Evolutionary conservation across 2,888 invertebrate genomes (phyloP), one percentile per base, ranked within the genome.

Genomic region (Xestia rhomboidea): DNA sequence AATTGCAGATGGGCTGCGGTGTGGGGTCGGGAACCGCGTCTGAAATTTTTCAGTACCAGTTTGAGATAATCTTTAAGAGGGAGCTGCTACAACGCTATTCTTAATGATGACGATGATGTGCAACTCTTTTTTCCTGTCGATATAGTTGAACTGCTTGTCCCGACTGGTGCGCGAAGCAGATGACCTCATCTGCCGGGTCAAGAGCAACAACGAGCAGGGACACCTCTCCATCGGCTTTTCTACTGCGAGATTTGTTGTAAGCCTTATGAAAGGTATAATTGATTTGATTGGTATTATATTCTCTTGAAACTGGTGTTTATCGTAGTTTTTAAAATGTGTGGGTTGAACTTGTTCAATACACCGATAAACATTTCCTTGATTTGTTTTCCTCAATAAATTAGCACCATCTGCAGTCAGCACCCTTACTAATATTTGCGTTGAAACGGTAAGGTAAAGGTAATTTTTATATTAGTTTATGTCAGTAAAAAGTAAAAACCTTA

Each of bases 151-250:
- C 44, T 95, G 95, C 75, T 80, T 96, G 73, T 93, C 94, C 5
- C 91, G 93, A 3, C 87, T 96, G 76, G 96, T 96, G n/a, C 95
- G 96, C 0, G 96, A 96, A 60, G 96, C 95, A 0, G 96, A 96
- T 81, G 95, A 96, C 70, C 93, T 96, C 30, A 95, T 96, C 81
- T 95, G 96, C 85, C 92, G 88, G 71, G 95, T 95, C 76, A 96
- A 96, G 91, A 91, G 93, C 76, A 95, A 96, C 89, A 91, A 92
- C 83, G 95, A 94, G 72, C 95, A 95, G 82, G 96, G 94, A 0
- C 95, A 95, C 60, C 92, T 96, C 15, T 96, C 96, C 30, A 94
- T 95, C 38, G 96, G 96, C 0, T 96, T 95, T 84, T 90, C 96
- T 2, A 94, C 95, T 0, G 96, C 96, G 3, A 90, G 96, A 92